Percentiles rank a stretch among this genome's conserved stretches.
Evolutionary conservation across 1,140 invertebrate species (phyloP).

Genomic region (Leptopilina boulardi): DNA sequence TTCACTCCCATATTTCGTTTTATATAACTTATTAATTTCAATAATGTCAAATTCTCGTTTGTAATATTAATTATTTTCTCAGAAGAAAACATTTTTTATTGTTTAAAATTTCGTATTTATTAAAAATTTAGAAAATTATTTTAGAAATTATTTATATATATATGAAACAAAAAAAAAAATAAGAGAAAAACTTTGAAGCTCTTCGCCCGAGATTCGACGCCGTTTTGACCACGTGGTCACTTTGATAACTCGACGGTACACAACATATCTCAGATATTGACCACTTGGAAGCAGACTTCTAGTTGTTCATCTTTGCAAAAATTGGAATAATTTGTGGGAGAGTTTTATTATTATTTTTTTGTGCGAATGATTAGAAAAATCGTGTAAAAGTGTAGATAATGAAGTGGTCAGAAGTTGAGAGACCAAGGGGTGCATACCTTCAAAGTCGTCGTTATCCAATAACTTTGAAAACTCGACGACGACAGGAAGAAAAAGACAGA

Average conservation of each 20-base stretch:
- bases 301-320: conserved; percentile 3
- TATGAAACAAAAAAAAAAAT: too few species aligned
- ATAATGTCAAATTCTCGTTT: too few species aligned
- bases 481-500: conserved; percentile 49
- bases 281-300: conserved; percentile 12
- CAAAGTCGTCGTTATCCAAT: conserved; percentile 57
- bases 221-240: conserved; percentile 61
- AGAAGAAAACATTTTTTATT: too few species aligned
- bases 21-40: too few species aligned
- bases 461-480: conserved; percentile 51
- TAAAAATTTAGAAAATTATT: too few species aligned
- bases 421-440: conserved; percentile 55
- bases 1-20: too few species aligned
- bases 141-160: too few species aligned
- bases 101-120: too few species aligned
- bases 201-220: conserved; percentile 50
- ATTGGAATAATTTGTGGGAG: background rate
- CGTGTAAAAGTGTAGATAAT: conserved; percentile 46
- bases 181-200: background rate
- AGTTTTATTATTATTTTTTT: background rate
- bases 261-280: conserved; percentile 50
- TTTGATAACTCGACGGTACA: conserved; percentile 55
- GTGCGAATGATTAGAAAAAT: conserved; percentile 31
- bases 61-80: too few species aligned
- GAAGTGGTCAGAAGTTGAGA: conserved; percentile 67